A percentile compares a stretch with the other conserved stretches of the same genome.
phyloP scores from a whole-genome alignment of 2,797 vertebrate species.

The Epinephelus coioides region DNA sequence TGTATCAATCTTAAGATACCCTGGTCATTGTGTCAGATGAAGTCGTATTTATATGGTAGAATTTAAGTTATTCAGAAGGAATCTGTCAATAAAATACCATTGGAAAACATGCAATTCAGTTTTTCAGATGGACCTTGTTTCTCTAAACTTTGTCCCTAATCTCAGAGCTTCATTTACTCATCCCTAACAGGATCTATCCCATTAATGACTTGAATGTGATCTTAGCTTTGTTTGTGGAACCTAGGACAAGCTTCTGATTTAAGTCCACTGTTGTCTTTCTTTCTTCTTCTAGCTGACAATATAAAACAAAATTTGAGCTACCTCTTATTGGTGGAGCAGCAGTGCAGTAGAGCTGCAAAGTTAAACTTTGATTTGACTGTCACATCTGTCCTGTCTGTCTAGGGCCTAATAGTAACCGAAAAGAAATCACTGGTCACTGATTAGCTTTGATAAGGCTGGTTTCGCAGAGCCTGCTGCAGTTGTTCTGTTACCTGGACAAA shows the following conservation, averaged over 20 bases:
- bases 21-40: neutral
- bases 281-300: neutral
- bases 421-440: neutral
- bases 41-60: neutral
- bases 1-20: neutral
- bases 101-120: neutral
- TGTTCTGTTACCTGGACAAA: neutral
- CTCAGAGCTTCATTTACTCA: neutral
- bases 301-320: neutral
- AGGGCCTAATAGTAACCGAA: neutral
- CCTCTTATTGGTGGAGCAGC: neutral
- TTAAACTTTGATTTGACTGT: neutral
- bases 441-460: neutral
- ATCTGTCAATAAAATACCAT: neutral
- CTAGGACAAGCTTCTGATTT: slow-evolving; percentile 4
- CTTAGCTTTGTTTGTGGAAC: neutral
- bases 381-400: slow-evolving; percentile 25
- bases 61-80: neutral
- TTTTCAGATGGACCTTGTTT: neutral
- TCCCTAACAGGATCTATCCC: neutral
- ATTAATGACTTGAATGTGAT: neutral
- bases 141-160: neutral
- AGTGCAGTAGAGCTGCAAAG: neutral
- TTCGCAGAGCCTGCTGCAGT: neutral
- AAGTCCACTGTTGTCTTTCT: neutral